phyloP scores from a whole-genome alignment of 2,797 vertebrate genomes.

The Poliocrania exsul region DNA sequence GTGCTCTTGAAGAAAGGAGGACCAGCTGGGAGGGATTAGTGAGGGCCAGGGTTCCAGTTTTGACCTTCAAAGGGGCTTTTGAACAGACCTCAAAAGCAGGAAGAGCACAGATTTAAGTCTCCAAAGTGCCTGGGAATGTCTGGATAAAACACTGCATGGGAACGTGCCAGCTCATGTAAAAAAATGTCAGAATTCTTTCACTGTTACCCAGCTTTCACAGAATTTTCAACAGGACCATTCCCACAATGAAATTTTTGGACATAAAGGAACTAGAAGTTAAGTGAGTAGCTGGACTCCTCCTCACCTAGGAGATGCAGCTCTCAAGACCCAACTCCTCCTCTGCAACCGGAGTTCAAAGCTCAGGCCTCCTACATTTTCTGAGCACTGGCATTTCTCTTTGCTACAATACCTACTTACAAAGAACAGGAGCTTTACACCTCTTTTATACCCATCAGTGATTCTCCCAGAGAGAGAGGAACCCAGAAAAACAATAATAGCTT shows the following conservation, averaged over 20 bases:
- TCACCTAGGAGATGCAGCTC: neutral
- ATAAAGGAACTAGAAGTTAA: neutral
- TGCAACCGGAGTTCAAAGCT: neutral
- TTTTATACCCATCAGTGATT: neutral
- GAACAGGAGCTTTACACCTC: neutral
- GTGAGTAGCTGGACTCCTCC: neutral
- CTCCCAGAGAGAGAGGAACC: neutral
- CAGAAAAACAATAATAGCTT: neutral
- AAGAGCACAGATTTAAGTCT: neutral
- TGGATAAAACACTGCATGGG: neutral
- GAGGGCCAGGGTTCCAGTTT: neutral
- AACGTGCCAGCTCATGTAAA: neutral
- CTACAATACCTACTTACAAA: neutral
- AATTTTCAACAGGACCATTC: neutral
- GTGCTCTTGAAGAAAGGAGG: neutral
- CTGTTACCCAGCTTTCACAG: neutral
- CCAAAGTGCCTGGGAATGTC: neutral
- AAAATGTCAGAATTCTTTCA: neutral
- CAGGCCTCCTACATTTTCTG: neutral
- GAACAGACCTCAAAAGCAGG: conserved; percentile 9
- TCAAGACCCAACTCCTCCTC: neutral
- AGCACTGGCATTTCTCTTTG: neutral
- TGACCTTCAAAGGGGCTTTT: neutral
- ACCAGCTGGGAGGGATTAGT: neutral
- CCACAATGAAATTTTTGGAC: neutral